Percentiles rank a stretch among this genome's conserved stretches.
These are phyloP conservation scores for Drosophila ustulata DNA, from an alignment of 2,888 invertebrate genomes.

Conservation along the genomic window DNA sequence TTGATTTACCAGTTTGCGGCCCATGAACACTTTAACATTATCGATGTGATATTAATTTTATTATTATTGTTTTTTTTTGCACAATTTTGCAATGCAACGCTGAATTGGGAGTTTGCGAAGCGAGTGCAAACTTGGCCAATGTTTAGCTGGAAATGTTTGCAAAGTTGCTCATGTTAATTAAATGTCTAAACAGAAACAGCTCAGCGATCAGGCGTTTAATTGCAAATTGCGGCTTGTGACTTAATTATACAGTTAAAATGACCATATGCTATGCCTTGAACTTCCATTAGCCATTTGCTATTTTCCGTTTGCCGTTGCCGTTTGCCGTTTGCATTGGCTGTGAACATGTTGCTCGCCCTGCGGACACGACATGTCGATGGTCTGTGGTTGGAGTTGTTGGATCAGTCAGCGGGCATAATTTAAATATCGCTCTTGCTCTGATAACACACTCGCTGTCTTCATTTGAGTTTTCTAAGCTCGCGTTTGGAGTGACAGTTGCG, in stretches of 20 bases:
- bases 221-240: slow-evolving; percentile 18
- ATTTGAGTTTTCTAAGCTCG: slow-evolving; percentile 33
- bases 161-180: slow-evolving; percentile 63
- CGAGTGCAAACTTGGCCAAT: slow-evolving; percentile 38
- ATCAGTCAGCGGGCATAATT: slow-evolving; percentile 32
- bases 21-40: slow-evolving; percentile 64
- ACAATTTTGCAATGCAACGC: slow-evolving; percentile 58
- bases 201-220: slow-evolving; percentile 34
- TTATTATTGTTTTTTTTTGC: slow-evolving; percentile 38
- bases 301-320: too few relatives aligned
- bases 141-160: slow-evolving; percentile 49
- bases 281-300: slow-evolving; percentile 36
- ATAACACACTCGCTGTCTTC: slow-evolving; percentile 27
- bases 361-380: slow-evolving; percentile 24
- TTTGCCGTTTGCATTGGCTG: slow-evolving; percentile 16
- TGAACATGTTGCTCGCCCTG: slow-evolving; percentile 46
- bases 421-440: slow-evolving; percentile 31
- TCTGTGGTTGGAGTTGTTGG: neutral
- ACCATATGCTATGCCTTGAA: slow-evolving; percentile 38
- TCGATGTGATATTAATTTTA: slow-evolving; percentile 75
- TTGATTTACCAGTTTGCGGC: slow-evolving; percentile 73
- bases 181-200: slow-evolving; percentile 51
- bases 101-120: neutral
- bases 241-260: slow-evolving; percentile 53
- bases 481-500: slow-evolving; percentile 54